Conservation (phyloP, 1,140 invertebrate genomes). For the Hyposmocoma kahamanoa region DNA sequence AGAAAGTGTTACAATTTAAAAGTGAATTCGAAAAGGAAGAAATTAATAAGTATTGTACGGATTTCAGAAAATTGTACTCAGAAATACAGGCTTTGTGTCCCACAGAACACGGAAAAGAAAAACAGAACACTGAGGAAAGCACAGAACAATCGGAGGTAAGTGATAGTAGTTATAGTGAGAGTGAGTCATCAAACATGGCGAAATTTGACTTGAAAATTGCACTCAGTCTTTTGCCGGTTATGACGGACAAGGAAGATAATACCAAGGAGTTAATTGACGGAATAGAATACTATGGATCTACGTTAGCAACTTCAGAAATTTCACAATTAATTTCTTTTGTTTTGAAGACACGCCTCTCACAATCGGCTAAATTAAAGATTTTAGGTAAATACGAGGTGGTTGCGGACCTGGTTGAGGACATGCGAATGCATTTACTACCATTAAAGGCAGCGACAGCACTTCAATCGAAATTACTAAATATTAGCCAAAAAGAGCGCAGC, state of each 20-base stretch:
- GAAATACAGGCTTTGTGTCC: too few species aligned
- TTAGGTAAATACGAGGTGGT: conserved; percentile 5
- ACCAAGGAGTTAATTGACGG: neutral
- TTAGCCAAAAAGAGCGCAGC: conserved; percentile 7
- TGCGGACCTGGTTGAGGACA: conserved; percentile 10
- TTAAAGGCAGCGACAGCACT: conserved; percentile 8
- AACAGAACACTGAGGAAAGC: too few species aligned
- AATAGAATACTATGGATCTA: neutral
- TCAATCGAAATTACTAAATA: conserved; percentile 12
- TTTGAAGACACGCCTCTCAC: neutral
- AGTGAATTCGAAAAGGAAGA: too few species aligned
- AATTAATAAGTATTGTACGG: too few species aligned
- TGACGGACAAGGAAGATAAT: neutral
- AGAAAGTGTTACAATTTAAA: too few species aligned
- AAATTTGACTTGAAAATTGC: neutral
- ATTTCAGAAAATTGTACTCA: too few species aligned
- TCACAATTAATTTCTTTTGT: neutral
- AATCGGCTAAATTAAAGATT: conserved; percentile 1
- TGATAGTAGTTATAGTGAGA: too few species aligned
- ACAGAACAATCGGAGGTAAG: too few species aligned
- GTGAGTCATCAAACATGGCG: too few species aligned
- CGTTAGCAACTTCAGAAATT: neutral
- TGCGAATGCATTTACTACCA: conserved; percentile 11
- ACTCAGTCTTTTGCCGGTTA: neutral
- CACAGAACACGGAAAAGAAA: too few species aligned